Conservation (phyloP, 1,140 invertebrate species). For the Lysiphlebus fabarum region DNA sequence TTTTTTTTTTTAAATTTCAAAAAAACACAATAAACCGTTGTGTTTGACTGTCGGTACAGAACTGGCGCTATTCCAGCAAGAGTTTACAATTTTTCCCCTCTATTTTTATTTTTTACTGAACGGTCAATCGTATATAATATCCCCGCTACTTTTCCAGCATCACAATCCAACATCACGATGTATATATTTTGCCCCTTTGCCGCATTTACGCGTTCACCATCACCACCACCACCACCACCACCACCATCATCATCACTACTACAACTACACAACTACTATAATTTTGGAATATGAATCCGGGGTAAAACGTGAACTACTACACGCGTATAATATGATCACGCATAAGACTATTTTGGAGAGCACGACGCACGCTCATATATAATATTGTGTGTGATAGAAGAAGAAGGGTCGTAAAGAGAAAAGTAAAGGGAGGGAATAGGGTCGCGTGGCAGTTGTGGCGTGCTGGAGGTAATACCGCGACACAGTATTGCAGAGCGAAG, state of each 20-base stretch:
- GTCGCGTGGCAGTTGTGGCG: conserved; percentile 49
- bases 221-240: no score
- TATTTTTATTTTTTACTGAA: no score
- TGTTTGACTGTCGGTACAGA: conserved; percentile 43
- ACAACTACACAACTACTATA: no score
- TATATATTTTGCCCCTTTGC: neutral
- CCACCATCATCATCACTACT: no score
- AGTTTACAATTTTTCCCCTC: conserved; percentile 37
- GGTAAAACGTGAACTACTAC: conserved; percentile 36
- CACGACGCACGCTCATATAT: conserved; percentile 45
- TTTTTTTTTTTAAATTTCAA: no score
- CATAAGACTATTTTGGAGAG: conserved; percentile 45
- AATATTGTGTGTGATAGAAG: neutral
- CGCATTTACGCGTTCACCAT: neutral
- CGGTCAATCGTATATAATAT: conserved; percentile 19
- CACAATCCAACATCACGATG: neutral
- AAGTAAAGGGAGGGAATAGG: conserved; percentile 36
- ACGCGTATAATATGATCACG: conserved; percentile 39
- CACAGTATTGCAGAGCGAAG: conserved; percentile 20
- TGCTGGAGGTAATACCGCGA: conserved; percentile 22
- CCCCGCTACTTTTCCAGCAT: conserved; percentile 17
- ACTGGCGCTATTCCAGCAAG: conserved; percentile 34
- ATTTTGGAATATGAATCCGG: conserved; percentile 7
- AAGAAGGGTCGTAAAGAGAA: no score
- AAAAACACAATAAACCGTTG: conserved; percentile 25